Percentiles rank a stretch among this genome's conserved stretches.
Evolutionary conservation across 1,140 invertebrate genomes (phyloP).

Genomic region (Drosophila funebris): DNA sequence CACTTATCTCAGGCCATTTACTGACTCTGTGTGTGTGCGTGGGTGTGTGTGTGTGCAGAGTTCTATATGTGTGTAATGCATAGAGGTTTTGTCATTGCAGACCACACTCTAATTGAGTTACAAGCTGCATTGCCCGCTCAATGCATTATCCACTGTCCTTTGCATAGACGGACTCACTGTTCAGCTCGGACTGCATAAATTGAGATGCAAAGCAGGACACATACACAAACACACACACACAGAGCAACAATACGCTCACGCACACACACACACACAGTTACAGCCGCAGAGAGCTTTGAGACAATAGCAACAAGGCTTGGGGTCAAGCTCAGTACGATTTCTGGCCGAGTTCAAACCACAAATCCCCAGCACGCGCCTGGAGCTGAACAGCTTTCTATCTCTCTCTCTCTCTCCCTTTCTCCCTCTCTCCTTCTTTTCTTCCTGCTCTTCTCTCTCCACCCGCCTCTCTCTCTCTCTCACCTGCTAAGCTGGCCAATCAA

Average conservation of each 20-base stretch:
- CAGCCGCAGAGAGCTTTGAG: neutral
- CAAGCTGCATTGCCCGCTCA: slow-evolving; percentile 15
- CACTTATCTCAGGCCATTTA: slow-evolving; percentile 28
- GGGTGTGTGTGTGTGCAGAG: neutral
- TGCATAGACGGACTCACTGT: too few species aligned
- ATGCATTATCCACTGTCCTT: slow-evolving; percentile 13
- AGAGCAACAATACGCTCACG: neutral
- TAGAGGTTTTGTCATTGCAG: neutral
- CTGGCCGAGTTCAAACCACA: slow-evolving; percentile 38
- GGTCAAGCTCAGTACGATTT: neutral
- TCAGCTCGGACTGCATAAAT: slow-evolving; percentile 11
- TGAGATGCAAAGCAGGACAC: slow-evolving; percentile 21
- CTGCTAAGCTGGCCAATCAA: slow-evolving; percentile 10
- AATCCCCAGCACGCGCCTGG: slow-evolving; percentile 62
- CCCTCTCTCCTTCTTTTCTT: neutral
- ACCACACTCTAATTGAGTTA: slow-evolving; percentile 45
- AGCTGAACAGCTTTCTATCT: neutral
- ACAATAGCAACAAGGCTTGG: neutral
- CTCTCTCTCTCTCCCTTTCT: neutral
- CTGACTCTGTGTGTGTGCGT: neutral
- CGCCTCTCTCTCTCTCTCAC: neutral
- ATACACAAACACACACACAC: neutral
- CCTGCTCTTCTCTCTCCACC: neutral
- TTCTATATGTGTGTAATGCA: neutral
- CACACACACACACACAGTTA: neutral